Evolutionary conservation across 2,888 invertebrate genomes (phyloP).

Genomic region (Perizoma flavofasciatum): DNA sequence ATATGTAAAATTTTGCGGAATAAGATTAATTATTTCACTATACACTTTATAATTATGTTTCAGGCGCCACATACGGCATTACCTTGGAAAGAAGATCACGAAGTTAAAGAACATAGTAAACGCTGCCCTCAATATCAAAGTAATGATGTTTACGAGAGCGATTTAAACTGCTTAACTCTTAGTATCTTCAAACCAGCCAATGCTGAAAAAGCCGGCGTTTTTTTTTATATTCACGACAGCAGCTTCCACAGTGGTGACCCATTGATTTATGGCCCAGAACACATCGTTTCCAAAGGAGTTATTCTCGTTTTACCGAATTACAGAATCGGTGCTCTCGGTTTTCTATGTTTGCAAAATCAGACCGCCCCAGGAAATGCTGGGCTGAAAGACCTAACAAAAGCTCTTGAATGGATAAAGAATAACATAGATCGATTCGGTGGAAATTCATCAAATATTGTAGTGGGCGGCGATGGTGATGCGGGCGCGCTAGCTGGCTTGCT

Average conservation of each 20-base stretch:
- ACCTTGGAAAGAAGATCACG: conserved; percentile 43
- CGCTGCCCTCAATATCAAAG: conserved; percentile 60
- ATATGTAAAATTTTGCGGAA: neutral
- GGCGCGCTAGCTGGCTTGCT: conserved; percentile 66
- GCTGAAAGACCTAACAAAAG: conserved; percentile 66
- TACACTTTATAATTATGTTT: conserved; percentile 34
- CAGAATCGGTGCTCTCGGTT: conserved; percentile 70
- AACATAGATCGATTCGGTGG: conserved; percentile 69
- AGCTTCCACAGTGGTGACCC: conserved; percentile 64
- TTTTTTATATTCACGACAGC: conserved; percentile 73
- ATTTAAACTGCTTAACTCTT: conserved; percentile 64
- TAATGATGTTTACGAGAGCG: conserved; percentile 45
- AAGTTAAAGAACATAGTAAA: conserved; percentile 47
- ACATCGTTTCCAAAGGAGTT: conserved; percentile 56
- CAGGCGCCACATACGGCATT: conserved; percentile 53
- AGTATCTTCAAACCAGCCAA: conserved; percentile 61
- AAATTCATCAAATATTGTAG: conserved; percentile 60
- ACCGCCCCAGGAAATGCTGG: conserved; percentile 71
- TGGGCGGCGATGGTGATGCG: conserved; percentile 66
- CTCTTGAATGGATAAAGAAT: conserved; percentile 62
- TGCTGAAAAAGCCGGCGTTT: conserved; percentile 50
- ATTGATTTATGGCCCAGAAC: conserved; percentile 62
- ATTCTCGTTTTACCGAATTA: conserved; percentile 70
- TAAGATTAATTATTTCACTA: neutral
- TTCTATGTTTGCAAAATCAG: conserved; percentile 62